phyloP scores from a whole-genome alignment of 2,888 invertebrate species.

The Tetramorium bicarinatum region DNA sequence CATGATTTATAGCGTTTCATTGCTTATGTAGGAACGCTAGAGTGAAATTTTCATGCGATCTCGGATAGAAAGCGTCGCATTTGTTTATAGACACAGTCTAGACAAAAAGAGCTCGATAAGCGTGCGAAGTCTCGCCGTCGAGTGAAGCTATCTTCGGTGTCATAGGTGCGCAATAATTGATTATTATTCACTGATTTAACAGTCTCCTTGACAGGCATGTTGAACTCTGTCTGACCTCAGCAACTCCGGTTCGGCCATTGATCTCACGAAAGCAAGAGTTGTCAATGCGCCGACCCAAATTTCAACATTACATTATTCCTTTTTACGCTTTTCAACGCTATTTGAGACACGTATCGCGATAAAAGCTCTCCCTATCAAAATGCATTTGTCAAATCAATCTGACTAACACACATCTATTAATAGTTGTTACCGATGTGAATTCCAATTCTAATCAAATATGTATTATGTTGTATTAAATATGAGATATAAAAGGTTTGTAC shows the following conservation, averaged over 20 bases:
- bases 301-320: conserved; percentile 14
- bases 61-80: conserved; percentile 44
- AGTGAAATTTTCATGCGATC: conserved; percentile 41
- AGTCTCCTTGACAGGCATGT: conserved; percentile 55
- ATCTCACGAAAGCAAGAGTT: conserved; percentile 57
- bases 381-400: conserved; percentile 11
- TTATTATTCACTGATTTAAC: conserved; percentile 58
- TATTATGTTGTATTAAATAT: conserved; percentile 25
- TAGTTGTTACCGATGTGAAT: neutral
- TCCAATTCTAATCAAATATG: conserved; percentile 31
- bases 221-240: conserved; percentile 55
- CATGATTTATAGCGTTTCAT: conserved; percentile 47
- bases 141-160: conserved; percentile 55
- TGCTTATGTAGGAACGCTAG: conserved; percentile 36
- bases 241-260: conserved; percentile 42
- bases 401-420: conserved; percentile 24
- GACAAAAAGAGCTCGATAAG: conserved; percentile 55
- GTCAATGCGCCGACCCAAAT: conserved; percentile 49
- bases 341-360: conserved; percentile 10
- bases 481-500: conserved; percentile 6
- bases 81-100: conserved; percentile 57
- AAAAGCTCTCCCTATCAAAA: neutral
- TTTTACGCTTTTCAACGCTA: conserved; percentile 20
- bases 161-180: conserved; percentile 56
- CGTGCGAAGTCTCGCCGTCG: conserved; percentile 48